Percentiles rank a stretch among this genome's conserved stretches.
Evolutionary conservation across 2,113 vertebrate genomes (phyloP).

Genomic region (Antechinus stuartii): DNA sequence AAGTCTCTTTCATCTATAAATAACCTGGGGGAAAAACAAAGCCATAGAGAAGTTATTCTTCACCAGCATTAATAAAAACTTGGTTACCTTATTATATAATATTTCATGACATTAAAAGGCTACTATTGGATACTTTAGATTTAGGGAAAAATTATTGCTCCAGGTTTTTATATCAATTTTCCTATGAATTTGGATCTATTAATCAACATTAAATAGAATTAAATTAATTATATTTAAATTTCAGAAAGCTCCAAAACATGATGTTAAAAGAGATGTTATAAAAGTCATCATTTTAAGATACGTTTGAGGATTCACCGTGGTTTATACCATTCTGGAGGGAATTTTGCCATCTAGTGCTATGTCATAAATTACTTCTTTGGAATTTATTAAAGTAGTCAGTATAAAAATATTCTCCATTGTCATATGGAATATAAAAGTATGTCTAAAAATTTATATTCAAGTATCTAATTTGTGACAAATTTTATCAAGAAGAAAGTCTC

Average conservation of each 20-base stretch:
- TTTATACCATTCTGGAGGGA: not conserved
- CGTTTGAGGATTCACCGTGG: not conserved
- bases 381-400: not conserved
- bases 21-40: not conserved
- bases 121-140: not conserved
- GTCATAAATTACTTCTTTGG: not conserved
- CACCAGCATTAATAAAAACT: constrained; percentile 24
- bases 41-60: not conserved
- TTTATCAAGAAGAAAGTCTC: not conserved
- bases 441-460: not conserved
- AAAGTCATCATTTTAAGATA: constrained; percentile 10
- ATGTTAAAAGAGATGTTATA: constrained; percentile 8
- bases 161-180: constrained; percentile 16
- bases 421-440: not conserved
- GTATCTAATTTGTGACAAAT: not conserved
- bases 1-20: not conserved
- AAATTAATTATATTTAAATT: constrained; percentile 41
- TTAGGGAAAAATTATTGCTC: not conserved
- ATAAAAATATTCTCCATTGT: not conserved
- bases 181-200: not conserved
- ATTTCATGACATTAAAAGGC: not conserved
- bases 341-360: not conserved
- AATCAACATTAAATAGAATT: constrained; percentile 17
- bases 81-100: not conserved
- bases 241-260: constrained; percentile 15